These are phyloP conservation scores for Pseudomyrmex gracilis DNA, from an alignment of 1,140 invertebrate species.

Conservation along the genomic window DNA sequence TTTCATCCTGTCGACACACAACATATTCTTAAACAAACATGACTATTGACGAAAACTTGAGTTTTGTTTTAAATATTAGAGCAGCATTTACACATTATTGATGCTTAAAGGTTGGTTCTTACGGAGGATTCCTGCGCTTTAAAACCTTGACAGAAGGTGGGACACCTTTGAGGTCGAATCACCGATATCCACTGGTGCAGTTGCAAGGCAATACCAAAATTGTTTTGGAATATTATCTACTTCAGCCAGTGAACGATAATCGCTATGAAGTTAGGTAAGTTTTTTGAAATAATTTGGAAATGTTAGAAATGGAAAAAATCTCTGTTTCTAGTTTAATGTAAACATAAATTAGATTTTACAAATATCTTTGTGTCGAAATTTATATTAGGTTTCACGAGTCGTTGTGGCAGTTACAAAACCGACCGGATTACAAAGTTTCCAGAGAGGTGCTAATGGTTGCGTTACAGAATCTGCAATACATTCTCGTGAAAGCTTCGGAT, in stretches of 20 bases:
- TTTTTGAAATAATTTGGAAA: not conserved
- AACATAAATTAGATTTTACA: not conserved
- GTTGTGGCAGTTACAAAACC: slow-evolving; percentile 88
- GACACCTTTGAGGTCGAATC: slow-evolving; percentile 86
- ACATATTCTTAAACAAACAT: not conserved
- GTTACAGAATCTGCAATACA: slow-evolving; percentile 93
- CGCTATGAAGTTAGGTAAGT: slow-evolving; percentile 88
- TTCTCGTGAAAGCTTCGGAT: slow-evolving; percentile 92
- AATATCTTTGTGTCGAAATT: not conserved
- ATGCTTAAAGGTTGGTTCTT: slow-evolving; percentile 90
- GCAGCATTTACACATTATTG: not conserved
- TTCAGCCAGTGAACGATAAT: slow-evolving; percentile 81
- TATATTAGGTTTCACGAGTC: slow-evolving; percentile 87
- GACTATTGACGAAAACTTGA: not conserved
- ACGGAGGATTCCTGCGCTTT: slow-evolving; percentile 96
- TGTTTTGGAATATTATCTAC: slow-evolving; percentile 91
- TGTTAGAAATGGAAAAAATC: not conserved
- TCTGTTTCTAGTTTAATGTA: too few relatives aligned
- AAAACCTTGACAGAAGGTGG: slow-evolving; percentile 89
- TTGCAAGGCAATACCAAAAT: slow-evolving; percentile 92
- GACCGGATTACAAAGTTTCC: slow-evolving; percentile 88
- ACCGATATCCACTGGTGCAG: slow-evolving; percentile 93
- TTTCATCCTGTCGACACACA: not conserved
- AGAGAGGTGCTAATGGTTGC: slow-evolving; percentile 94
- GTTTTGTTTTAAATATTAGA: slow-evolving; percentile 3